Evolutionary conservation across 2,888 invertebrate species (phyloP), one percentile per base, ranked within the genome.

Genomic region (Danaus chrysippus): DNA sequence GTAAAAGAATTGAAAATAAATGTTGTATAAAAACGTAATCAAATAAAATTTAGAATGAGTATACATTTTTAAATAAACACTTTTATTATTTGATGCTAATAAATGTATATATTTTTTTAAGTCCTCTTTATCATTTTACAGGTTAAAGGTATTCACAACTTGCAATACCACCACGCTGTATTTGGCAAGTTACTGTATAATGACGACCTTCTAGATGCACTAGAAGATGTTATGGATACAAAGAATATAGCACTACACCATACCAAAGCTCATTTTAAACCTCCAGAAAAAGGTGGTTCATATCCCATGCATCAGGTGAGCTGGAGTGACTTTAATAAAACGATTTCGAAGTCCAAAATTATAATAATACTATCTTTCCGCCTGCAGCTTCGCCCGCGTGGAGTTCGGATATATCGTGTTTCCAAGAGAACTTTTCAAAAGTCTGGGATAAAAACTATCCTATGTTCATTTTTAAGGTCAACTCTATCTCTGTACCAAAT

Each of bases 191-290:
- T 91, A 54, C 77, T 93, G 23, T 84, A 84, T 68, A 85, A 92
- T 68, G 73, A 86, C 10, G 84, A 82, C 42, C 76, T 93, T 11
- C 71, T 93, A 65, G 92, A 92, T 61, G 91, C 91, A 0, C 75
- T 93, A 5, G 91, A 93, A 63, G 92, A 92, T 62, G 65, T 92
- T 3, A 91, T 93, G 87, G 91, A 78, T 0, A 92, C 92, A 0
- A 73, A 80, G 55, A 90, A 93, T 71, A 92, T 93, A 46, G 73
- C 91, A n/a, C 78, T 93, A 17, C 93, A 93, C 73, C 93, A 93
- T 74, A 93, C 92, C 2, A 93, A 93, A 74, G 93, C 93, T 0
- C 93, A 93, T 64, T 77, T 87, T 42, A 93, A 93, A 66, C 93
- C 93, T 0, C 92, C 93, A 0, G 91, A 91, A 61, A 92, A 89